Conservation (phyloP, 2,113 vertebrate species). For the Trematomus loennbergii region DNA sequence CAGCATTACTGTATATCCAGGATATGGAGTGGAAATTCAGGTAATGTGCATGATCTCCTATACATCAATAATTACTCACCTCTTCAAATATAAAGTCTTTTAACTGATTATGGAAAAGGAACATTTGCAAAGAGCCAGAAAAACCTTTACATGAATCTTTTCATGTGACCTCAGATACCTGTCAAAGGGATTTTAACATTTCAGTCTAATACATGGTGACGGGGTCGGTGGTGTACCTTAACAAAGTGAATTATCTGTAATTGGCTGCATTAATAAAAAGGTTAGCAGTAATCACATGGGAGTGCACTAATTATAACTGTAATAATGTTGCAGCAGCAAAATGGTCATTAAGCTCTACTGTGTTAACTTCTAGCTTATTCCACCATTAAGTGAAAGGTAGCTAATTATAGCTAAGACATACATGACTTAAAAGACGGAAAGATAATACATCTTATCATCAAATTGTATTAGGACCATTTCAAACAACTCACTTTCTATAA, state of each 20-base stretch:
- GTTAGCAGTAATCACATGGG: not conserved
- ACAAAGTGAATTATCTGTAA: not conserved
- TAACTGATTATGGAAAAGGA: too few species aligned
- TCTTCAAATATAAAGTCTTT: not conserved
- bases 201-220: not conserved
- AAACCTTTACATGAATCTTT: not conserved
- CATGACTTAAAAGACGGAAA: not conserved
- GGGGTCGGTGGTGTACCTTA: not conserved
- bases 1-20: constrained; percentile 90
- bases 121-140: too few species aligned
- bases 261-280: not conserved
- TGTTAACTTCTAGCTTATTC: not conserved
- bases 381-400: not conserved
- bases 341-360: not conserved
- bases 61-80: not conserved
- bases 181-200: not conserved
- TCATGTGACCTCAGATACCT: not conserved
- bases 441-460: not conserved
- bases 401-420: constrained; percentile 2
- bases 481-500: not conserved
- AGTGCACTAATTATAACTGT: not conserved
- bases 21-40: constrained; percentile 93
- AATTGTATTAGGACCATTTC: not conserved
- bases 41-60: constrained; percentile 66
- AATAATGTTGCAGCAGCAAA: not conserved